These are phyloP conservation scores for Oscheius sp. DNA, from an alignment of 2,888 invertebrate species.

Conservation along the genomic window DNA sequence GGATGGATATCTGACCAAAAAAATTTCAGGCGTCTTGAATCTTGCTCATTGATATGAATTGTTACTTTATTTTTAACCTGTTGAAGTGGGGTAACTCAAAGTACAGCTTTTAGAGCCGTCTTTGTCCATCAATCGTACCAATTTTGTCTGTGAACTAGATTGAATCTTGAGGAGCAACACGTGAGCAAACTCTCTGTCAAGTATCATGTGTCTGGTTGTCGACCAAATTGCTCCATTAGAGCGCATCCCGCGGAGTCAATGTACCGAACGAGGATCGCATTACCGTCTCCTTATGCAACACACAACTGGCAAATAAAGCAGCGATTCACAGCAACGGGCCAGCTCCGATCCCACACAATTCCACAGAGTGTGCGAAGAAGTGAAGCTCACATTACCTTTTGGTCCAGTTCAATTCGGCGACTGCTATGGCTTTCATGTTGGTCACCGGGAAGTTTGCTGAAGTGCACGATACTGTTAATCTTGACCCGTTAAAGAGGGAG, in stretches of 20 bases:
- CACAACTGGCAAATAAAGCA: constrained; percentile 24
- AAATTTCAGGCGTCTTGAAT: no score
- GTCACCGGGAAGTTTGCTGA: background rate
- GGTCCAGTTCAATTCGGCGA: background rate
- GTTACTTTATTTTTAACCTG: background rate
- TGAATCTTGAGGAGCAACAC: background rate
- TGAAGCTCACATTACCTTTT: background rate
- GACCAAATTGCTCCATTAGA: constrained; percentile 29
- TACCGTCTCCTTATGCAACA: constrained; percentile 30
- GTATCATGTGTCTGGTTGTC: constrained; percentile 28
- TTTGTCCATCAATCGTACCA: no score
- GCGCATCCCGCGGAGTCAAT: constrained; percentile 30
- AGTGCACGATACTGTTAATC: constrained; percentile 16
- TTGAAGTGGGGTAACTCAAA: no score
- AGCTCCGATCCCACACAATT: constrained; percentile 9
- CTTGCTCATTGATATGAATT: background rate
- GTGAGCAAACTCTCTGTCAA: constrained; percentile 21
- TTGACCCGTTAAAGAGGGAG: constrained; percentile 22
- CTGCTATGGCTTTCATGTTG: background rate
- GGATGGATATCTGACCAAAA: no score
- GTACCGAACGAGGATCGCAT: constrained; percentile 23
- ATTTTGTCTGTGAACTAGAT: background rate
- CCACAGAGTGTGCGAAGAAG: background rate
- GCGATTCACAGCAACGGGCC: constrained; percentile 12
- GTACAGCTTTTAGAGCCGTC: no score